phyloP scores from a whole-genome alignment of 2,797 vertebrate species.

The Mareca strepera region DNA sequence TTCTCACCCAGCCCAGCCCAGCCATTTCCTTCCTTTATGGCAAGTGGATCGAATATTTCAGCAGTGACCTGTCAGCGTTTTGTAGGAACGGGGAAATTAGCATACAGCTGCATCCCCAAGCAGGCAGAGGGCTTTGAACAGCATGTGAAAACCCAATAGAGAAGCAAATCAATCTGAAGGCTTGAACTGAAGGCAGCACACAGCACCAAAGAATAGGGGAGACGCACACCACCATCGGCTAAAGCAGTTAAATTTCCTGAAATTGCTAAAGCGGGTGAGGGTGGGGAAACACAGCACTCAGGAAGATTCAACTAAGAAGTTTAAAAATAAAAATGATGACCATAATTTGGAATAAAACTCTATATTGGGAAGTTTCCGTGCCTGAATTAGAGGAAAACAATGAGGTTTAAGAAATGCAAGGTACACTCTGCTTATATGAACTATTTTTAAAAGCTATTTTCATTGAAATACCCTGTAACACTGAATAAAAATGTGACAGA shows the following conservation, averaged over 20 bases:
- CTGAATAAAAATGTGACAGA: background rate
- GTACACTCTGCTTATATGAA: background rate
- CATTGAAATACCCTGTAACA: background rate
- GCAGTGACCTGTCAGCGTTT: background rate
- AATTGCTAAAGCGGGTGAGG: background rate
- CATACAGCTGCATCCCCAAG: slow-evolving; percentile 52
- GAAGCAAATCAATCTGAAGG: background rate
- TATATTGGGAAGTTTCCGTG: background rate
- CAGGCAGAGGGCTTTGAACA: background rate
- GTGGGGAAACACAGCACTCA: background rate
- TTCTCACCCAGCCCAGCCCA: background rate
- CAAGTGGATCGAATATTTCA: background rate
- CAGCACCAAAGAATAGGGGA: background rate
- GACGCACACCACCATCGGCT: background rate
- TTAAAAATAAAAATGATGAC: background rate
- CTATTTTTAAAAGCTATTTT: background rate
- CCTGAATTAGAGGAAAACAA: background rate
- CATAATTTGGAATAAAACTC: background rate
- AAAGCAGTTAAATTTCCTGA: background rate
- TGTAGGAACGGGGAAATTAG: slow-evolving; percentile 14
- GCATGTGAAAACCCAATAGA: background rate
- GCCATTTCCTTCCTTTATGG: background rate
- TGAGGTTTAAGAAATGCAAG: background rate
- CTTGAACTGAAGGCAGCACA: background rate
- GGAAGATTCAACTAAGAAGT: background rate